Percentiles rank a stretch among this genome's conserved stretches.
Evolutionary conservation across 2,888 invertebrate species (phyloP).

Genomic region (Dolomedes plantarius): DNA sequence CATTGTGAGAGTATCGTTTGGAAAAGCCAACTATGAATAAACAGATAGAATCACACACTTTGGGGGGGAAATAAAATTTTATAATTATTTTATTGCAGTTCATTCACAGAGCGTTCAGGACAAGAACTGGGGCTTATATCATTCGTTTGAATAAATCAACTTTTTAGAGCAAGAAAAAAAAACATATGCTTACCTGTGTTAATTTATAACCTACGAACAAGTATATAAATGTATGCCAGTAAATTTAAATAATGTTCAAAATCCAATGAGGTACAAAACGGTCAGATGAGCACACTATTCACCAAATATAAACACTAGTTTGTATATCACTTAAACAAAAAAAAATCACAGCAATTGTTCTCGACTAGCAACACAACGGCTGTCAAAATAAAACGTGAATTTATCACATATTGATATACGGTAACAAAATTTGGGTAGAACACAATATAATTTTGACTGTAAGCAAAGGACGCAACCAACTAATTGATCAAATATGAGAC

Average conservation of each 20-base stretch:
- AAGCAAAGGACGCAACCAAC: not conserved
- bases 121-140: no score
- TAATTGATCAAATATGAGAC: not conserved
- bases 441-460: not conserved
- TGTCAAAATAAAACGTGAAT: not conserved
- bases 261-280: not conserved
- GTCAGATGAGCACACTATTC: not conserved
- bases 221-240: not conserved
- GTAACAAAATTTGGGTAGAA: not conserved
- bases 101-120: no score
- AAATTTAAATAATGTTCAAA: not conserved
- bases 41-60: no score
- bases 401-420: slow-evolving; percentile 17
- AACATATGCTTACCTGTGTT: no score
- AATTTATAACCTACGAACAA: no score
- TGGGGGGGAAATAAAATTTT: no score
- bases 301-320: not conserved
- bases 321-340: not conserved
- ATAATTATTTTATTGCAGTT: no score
- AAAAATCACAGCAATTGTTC: not conserved
- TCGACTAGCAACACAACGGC: slow-evolving; percentile 23
- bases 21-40: no score
- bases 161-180: no score
- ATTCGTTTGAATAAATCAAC: no score
- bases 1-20: no score